Base-by-base conservation (phyloP, 2,888 invertebrate species). In the Anthrax anthrax region DNA sequence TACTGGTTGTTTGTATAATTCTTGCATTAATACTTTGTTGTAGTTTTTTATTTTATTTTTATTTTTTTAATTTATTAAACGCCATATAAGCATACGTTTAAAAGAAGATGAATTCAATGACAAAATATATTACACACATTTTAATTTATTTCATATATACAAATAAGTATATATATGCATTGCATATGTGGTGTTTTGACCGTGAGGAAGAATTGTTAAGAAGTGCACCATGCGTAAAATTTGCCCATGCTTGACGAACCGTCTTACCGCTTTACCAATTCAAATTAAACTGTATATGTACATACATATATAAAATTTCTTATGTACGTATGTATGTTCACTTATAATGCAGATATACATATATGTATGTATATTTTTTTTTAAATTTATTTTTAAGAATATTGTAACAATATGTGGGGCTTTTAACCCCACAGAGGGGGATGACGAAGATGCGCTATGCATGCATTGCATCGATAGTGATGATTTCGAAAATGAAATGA, bases 401-500 rank as follows among this genome's bases (percentile, higher is more conserved):
- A 32, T 23, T 8, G 8, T 23, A 23, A 23, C 23, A 23, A n/a
- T n/a, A 27, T 27, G 23, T 32, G 29, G 13, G 29, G 29, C 9
- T 32, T 32, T 32, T 32, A 32, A 32, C 29, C 13, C 29, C 29
- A 12, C 4, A 23, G 23, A 23, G 23, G 12, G 12, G 9, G 13
- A 32, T 12, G 13, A 32, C 29, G 29, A 32, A 32, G 13, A 32
- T 12, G 29, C 29, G 29, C 8, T 36, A 38, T 44, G 34, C 38
- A n/a, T 39, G 18, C 19, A 34, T 43, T 14, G 43, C 29, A 32
- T 32, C 29, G 4, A 32, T 17, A 23, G 41, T 37, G 16, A 37
- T 41, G 46, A 46, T 46, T 46, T 46, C 46, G 46, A 46, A 46
- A 46, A 46, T 37, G 46, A 46, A 46, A 46, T 46, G 36, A 46